Evolutionary conservation across 1,140 invertebrate genomes (phyloP), one percentile per base, ranked within the genome.

Genomic region (Adelges cooleyi): DNA sequence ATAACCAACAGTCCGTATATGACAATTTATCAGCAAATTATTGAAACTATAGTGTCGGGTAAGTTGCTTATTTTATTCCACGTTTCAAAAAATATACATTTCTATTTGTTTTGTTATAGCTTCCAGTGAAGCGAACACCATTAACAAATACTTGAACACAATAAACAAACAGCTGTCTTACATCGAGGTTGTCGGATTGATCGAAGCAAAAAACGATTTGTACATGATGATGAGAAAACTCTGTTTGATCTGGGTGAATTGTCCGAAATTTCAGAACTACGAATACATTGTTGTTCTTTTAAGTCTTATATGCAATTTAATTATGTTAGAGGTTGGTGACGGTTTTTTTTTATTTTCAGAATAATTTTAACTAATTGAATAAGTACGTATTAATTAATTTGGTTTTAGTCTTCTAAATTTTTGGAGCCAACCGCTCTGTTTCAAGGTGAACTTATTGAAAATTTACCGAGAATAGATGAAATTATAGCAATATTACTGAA

Each of bases 181-280:
- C 9, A 62, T 62, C 2, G 42, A 46, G 22, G 9, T 4, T 46
- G 78, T 76, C 0, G 83, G 86, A 42, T 85, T 91, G 70, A 74
- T 77, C 20, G 84, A 89, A 38, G 74, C 82, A 3, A 74, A 77
- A 22, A 48, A 74, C 2, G 76, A 82, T 17, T 77, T 94, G 33
- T 80, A 82, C 51, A 81, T 84, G 0, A 74, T 90, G 36, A 68
- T 82, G 67, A 83, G 92, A 69, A 84, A 82, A n/a, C 79, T 93
- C 6, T 89, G 88, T 56, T 74, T 92, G 4, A 77, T 90, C 10
- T 95, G 91, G 91, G 82, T 84, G 1, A 83, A 87, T 71, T 93
- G 89, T 0, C 81, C 84, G 69, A 87, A 91, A 72, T 94, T 89
- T 74, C 85, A 86, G 70, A 84, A 81, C 2, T 83, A 86, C 4